Evolutionary conservation across 2,797 vertebrate species (phyloP), one percentile per base, ranked within the genome.

Genomic region (Phoeniculus purpureus): DNA sequence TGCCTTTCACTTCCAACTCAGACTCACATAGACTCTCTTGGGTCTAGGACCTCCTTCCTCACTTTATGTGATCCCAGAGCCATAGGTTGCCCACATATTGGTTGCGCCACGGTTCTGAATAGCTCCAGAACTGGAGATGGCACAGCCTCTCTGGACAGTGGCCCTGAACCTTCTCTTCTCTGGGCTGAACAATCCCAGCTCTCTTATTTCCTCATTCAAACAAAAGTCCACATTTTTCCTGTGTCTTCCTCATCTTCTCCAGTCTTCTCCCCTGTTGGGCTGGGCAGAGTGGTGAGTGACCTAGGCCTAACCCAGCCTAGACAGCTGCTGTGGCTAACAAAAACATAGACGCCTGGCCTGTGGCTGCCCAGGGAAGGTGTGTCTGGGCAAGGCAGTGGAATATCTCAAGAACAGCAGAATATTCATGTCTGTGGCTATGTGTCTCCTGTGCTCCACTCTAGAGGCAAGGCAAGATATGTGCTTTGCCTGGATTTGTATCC

Each of bases 11-110:
- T 19, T 60, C 25, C 8, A 3, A 15, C 37, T 20, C n/a, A 29
- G 52, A 10, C 20, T 16, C 9, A 3, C n/a, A 2, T 16, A 12
- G 16, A 8, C 25, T 1, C 13, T n/a, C 17, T 1, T 13, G 58
- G 40, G 59, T 21, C 48, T 10, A 37, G 17, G 51, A 20, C 26
- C 18, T 29, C 37, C 37, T 45, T 45, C 45, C 45, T 45, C 45
- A 45, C 18, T 45, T 45, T 7, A 45, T 15, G 45, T 9, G 45
- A 9, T 45, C 45, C 45, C 45, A 45, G 45, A 45, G 45, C 45
- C 43, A 45, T 16, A 45, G 43, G 43, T 16, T 45, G 43, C 43
- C 45, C 45, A 45, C 15, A 45, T 45, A 45, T 45, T 15, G 10
- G 14, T 45, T 45, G 45, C n/a, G n/a, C n/a, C n/a, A n/a, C n/a